Evolutionary conservation across 2,888 invertebrate species (phyloP), one percentile per base, ranked within the genome.

Genomic region (Nebria brevicollis): DNA sequence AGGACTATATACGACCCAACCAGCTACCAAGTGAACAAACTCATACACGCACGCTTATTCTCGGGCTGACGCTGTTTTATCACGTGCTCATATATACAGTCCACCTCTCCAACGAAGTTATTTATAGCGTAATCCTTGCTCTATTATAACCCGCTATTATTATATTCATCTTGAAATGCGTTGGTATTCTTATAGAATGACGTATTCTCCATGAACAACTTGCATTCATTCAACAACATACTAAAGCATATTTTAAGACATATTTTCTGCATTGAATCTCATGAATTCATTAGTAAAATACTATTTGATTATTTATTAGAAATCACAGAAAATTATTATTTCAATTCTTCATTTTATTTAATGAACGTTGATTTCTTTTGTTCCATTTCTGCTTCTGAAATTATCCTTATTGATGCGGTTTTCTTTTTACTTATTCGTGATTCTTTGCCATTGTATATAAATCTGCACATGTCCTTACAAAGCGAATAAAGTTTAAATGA

Each of bases 401-500:
- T 26, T 15, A 2, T 7, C 15, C n/a, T 10, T 11, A 5, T 26
- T 26, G 26, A 11, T 13, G 15, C 7, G 7, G 68, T 20, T 13
- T 26, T 25, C 68, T 20, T 13, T 26, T 6, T 13, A 25, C 2
- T 26, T 68, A 68, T 20, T 26, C 20, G 15, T 10, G 10, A n/a
- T 11, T 25, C 26, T 8, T n/a, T 68, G 68, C 4, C 7, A 4
- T 8, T 68, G n/a, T 68, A 15, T 68, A 26, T 68, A 13, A 10
- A 8, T 2, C 7, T 68, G 13, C n/a, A 68, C 15, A 26, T 68
- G 68, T 1, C 6, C 77, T 25, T 66, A 68, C 41, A 41, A 42
- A 4, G 26, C 11, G 15, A 10, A 41, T 76, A 25, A 75, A 75
- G 34, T 66, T 75, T 75, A 75, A 75, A 75, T 75, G 75, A 75